Evolutionary conservation across 2,888 invertebrate genomes (phyloP).

Genomic region (Rhagonycha fulva): DNA sequence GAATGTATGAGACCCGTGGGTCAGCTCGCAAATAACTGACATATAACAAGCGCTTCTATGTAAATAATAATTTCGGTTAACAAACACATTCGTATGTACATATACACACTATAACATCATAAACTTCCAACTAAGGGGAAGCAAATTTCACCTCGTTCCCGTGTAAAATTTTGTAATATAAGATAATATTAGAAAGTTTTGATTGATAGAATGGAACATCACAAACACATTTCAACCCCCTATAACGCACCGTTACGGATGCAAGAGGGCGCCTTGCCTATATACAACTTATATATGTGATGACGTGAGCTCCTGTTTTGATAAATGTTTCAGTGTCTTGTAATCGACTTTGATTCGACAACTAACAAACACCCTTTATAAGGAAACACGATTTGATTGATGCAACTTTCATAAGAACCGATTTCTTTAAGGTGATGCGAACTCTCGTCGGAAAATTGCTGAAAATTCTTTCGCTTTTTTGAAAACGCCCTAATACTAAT

Average conservation of each 20-base stretch:
- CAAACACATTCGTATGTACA: slow-evolving; percentile 52
- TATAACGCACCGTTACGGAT: slow-evolving; percentile 16
- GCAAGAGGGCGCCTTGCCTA: slow-evolving; percentile 15
- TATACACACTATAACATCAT: background rate
- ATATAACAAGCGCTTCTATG: slow-evolving; percentile 53
- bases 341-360: slow-evolving; percentile 53
- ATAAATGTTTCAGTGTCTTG: slow-evolving; percentile 49
- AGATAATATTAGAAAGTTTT: slow-evolving; percentile 33
- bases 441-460: background rate
- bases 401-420: slow-evolving; percentile 21
- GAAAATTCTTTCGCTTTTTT: background rate
- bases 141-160: background rate
- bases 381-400: slow-evolving; percentile 31
- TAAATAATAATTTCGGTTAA: slow-evolving; percentile 58
- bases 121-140: slow-evolving; percentile 1
- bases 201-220: slow-evolving; percentile 39
- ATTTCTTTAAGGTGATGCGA: slow-evolving; percentile 20
- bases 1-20: slow-evolving; percentile 52
- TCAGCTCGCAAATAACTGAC: slow-evolving; percentile 54
- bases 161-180: slow-evolving; percentile 27
- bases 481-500: background rate
- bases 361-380: slow-evolving; percentile 43
- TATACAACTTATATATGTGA: slow-evolving; percentile 39
- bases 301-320: slow-evolving; percentile 46
- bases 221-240: slow-evolving; percentile 36